Conservation (phyloP, 2,113 vertebrate species). For the Bubo bubo region DNA sequence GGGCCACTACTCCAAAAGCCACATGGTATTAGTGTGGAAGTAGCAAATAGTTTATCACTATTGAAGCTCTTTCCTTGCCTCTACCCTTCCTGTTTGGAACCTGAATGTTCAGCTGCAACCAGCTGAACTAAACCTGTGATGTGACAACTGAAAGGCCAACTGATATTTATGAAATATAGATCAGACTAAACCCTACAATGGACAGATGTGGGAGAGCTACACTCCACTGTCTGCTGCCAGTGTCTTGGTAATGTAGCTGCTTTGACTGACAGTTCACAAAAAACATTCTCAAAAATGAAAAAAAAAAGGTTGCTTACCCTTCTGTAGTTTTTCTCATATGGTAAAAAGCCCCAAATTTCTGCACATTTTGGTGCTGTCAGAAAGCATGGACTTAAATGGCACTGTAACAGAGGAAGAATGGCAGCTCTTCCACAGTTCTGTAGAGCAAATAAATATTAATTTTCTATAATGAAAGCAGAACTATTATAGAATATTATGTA, state of each 20-base stretch:
- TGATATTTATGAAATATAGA: neutral
- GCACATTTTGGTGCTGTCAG: neutral
- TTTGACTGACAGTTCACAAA: neutral
- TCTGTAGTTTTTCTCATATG: neutral
- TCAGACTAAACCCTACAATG: neutral
- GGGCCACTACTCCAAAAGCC: neutral
- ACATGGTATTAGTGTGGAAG: neutral
- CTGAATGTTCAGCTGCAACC: too few species aligned
- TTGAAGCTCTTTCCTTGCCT: neutral
- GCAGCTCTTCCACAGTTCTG: neutral
- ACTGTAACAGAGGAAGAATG: neutral
- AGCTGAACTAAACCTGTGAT: neutral
- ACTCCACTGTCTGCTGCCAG: neutral
- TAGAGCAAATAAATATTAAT: neutral
- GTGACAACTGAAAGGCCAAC: neutral
- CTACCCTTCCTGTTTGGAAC: neutral
- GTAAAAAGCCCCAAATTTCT: neutral
- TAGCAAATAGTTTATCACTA: neutral
- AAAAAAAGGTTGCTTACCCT: neutral
- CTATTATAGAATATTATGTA: neutral
- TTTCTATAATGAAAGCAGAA: neutral
- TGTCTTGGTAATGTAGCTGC: neutral
- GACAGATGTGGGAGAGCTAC: neutral
- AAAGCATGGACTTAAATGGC: neutral
- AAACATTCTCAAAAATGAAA: neutral